phyloP scores from a whole-genome alignment of 2,113 vertebrate genomes.

The Tetrao urogallus region DNA sequence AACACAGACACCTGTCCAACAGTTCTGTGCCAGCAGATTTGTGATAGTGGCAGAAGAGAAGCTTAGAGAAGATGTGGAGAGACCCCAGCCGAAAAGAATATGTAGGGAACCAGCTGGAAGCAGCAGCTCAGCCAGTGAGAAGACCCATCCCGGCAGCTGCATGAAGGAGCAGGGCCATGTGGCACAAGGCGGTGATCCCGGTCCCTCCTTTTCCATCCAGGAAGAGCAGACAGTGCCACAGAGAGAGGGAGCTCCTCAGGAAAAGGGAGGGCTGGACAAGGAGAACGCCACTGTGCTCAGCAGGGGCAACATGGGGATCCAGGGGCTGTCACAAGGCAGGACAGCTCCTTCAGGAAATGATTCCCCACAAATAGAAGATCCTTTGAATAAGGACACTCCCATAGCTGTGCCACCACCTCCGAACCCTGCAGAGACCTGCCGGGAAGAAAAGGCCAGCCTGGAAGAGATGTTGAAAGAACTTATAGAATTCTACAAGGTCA shows the following conservation, averaged over 20 bases:
- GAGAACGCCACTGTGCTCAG: neutral
- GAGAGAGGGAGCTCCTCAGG: neutral
- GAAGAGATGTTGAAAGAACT: too few species aligned
- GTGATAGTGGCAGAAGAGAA: too few species aligned
- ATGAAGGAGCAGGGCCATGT: neutral
- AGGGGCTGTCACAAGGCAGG: neutral
- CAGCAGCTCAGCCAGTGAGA: neutral
- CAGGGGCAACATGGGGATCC: neutral
- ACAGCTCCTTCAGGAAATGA: neutral
- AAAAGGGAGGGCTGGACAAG: too few species aligned
- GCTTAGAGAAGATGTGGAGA: neutral
- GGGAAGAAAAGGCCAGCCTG: neutral
- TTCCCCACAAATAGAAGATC: neutral
- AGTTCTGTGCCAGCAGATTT: neutral
- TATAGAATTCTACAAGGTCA: too few species aligned
- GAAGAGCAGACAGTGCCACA: neutral
- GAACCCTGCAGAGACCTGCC: accelerated
- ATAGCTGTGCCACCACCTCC: neutral
- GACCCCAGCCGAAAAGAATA: neutral
- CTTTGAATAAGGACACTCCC: accelerated
- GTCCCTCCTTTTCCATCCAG: neutral
- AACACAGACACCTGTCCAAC: neutral
- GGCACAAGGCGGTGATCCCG: neutral
- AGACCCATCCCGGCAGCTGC: neutral
- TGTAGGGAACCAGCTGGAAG: neutral